Percentiles rank a stretch among this genome's conserved stretches.
phyloP scores from a whole-genome alignment of 2,797 vertebrate genomes.

The Micrastur ruficollis region DNA sequence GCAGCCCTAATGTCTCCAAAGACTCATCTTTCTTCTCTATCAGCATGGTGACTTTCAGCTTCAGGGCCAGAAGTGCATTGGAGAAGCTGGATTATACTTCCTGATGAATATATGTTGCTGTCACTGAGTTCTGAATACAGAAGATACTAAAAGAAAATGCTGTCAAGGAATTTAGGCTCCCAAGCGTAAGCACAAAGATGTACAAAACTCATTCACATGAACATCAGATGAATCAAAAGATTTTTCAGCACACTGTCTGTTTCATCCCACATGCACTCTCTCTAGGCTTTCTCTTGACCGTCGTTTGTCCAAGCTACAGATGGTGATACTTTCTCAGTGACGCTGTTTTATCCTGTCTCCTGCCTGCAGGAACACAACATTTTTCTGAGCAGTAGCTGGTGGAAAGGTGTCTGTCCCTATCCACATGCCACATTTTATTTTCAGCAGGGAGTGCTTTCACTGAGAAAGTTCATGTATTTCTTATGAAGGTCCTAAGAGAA shows the following conservation, averaged over 20 bases:
- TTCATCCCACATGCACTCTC: neutral
- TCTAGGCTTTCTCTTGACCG: neutral
- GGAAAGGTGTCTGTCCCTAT: neutral
- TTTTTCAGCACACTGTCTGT: neutral
- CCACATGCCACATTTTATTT: neutral
- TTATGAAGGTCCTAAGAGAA: neutral
- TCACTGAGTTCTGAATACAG: neutral
- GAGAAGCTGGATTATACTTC: neutral
- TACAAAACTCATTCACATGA: neutral
- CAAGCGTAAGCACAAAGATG: neutral
- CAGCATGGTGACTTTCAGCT: neutral
- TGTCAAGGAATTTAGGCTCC: neutral
- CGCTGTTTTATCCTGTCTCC: neutral
- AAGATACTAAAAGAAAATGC: neutral
- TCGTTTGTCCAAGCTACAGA: neutral
- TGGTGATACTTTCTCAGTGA: neutral
- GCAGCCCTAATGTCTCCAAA: neutral
- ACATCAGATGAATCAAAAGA: neutral
- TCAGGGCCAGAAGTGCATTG: neutral
- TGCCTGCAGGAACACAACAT: neutral
- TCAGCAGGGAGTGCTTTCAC: neutral
- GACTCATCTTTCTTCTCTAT: neutral
- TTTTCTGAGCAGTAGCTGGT: neutral
- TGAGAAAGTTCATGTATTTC: neutral
- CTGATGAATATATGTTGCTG: neutral